Evolutionary conservation across 2,888 invertebrate species (phyloP), one percentile per base, ranked within the genome.

Genomic region (Taphrorychus bicolor): DNA sequence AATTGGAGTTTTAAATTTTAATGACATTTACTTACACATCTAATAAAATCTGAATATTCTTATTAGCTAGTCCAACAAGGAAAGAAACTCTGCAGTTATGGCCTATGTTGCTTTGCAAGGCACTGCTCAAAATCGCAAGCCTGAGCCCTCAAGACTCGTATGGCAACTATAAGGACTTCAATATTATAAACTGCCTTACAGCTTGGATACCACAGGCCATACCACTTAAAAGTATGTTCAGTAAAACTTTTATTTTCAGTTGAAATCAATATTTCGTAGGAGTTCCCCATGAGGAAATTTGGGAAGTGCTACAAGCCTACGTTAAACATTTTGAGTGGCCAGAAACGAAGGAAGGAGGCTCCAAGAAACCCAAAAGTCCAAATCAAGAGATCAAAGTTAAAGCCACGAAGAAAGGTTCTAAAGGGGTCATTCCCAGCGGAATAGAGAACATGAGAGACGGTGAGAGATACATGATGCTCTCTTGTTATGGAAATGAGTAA

Each of bases 21-120:
- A n/a, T n/a, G n/a, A n/a, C n/a, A n/a, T n/a, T n/a, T n/a, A n/a
- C 32, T 32, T 7, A 32, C 11, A 32, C 32, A 32, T 5, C 32
- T 32, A 7, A 11, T 32, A 32, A 11, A 32, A 32, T 7, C 5
- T 7, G 11, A 7, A 32, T 14, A 45, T 14, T 45, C 16, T 45
- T 14, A 45, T 45, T 45, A 45, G 17, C 5, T 48, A 54, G 23
- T n/a, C 24, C 51, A 21, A 21, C 7, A 11, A 65, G 45, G 11
- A 69, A 72, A 21, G 60, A 70, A 22, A 80, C 80, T 1, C 65
- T 77, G 0, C 77, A 85, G 69, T 67, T 86, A 4, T 86, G 86
- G 86, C 83, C 84, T 0, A 79, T 83, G 70, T 67, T 86, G 19
- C 76, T 85, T 17, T 77, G 80, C 2, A 85, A 85, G 75, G 85